phyloP scores from a whole-genome alignment of 2,113 vertebrate species.

The Notarius lentiginosus region DNA sequence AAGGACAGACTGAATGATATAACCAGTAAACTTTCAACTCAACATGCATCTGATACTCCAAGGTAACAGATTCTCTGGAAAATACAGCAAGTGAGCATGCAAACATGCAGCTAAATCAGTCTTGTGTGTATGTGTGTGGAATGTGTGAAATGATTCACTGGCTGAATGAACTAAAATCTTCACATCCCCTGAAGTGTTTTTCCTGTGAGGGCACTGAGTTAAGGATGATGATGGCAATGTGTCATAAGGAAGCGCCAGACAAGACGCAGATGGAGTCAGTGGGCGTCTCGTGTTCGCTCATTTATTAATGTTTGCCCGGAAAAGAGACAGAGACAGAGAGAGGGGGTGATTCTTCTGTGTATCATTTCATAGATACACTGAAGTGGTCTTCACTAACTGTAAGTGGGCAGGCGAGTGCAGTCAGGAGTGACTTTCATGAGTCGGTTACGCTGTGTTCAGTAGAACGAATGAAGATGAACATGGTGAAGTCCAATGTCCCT shows the following conservation, averaged over 20 bases:
- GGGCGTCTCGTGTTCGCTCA: slow-evolving; percentile 40
- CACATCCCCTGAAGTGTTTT: slow-evolving; percentile 35
- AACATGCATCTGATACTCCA: neutral
- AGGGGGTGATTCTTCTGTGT: neutral
- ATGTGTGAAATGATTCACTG: slow-evolving; percentile 20
- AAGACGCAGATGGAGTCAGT: slow-evolving; percentile 52
- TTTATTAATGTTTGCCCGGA: slow-evolving; percentile 47
- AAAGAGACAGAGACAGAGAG: slow-evolving; percentile 29
- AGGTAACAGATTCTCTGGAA: neutral
- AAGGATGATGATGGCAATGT: slow-evolving; percentile 42
- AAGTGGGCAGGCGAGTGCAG: neutral
- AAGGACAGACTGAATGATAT: neutral
- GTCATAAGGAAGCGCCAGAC: slow-evolving; percentile 50
- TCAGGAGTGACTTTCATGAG: slow-evolving; percentile 9
- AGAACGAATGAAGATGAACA: neutral
- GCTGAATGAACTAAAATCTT: slow-evolving; percentile 24
- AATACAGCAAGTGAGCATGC: neutral
- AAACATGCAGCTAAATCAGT: neutral
- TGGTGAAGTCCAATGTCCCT: neutral
- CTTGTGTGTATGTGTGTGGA: slow-evolving; percentile 8
- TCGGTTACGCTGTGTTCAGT: neutral
- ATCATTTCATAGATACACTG: slow-evolving; percentile 18
- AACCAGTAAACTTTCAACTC: neutral
- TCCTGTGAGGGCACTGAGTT: slow-evolving; percentile 46
- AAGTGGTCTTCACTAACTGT: neutral